A percentile compares a stretch with the other conserved stretches of the same genome.
Evolutionary conservation across 2,888 invertebrate genomes (phyloP).

Genomic region (Piscicola geometra): DNA sequence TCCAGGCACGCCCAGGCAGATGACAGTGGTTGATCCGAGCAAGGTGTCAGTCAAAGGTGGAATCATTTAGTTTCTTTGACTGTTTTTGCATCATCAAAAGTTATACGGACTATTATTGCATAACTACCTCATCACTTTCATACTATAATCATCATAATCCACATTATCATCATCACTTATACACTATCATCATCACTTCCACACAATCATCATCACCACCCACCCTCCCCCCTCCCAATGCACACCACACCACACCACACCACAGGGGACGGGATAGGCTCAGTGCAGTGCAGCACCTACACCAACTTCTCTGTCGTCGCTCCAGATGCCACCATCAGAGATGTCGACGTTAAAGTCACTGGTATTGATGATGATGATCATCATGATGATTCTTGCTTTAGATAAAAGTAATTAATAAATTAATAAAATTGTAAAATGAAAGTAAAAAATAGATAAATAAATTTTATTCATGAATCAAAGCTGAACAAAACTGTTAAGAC

Average conservation of each 20-base stretch:
- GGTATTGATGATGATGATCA: conserved; percentile 56
- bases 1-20: conserved; percentile 16
- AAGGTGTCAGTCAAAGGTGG: conserved; percentile 36
- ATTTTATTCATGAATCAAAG: too few species aligned
- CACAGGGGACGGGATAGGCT: conserved; percentile 69
- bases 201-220: too few species aligned
- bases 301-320: conserved; percentile 84
- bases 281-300: conserved; percentile 78
- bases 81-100: background rate
- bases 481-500: too few species aligned
- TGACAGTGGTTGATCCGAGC: conserved; percentile 35
- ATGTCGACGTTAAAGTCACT: conserved; percentile 59
- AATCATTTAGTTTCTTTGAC: background rate
- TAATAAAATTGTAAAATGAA: background rate
- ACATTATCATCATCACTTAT: too few species aligned
- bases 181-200: too few species aligned
- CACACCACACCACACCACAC: too few species aligned
- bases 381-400: background rate
- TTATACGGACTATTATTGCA: background rate
- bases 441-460: background rate
- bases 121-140: too few species aligned
- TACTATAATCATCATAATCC: too few species aligned
- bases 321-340: conserved; percentile 59
- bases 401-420: background rate
- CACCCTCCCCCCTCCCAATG: too few species aligned